Evolutionary conservation across 2,888 invertebrate genomes (phyloP), one percentile per base, ranked within the genome.

Genomic region (Pheosia gnoma): DNA sequence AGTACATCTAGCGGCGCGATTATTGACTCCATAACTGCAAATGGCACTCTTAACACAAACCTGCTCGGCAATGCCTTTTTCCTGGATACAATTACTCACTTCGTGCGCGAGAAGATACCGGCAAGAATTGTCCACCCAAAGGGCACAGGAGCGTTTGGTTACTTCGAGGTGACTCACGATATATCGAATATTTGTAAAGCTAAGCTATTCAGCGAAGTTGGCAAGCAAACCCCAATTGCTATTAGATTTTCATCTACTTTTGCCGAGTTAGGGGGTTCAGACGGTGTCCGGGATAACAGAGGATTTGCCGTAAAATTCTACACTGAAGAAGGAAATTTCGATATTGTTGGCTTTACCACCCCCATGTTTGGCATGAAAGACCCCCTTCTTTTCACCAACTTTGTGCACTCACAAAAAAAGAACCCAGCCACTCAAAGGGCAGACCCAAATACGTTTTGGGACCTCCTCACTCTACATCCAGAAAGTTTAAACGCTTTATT

Each of bases 101-200:
- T 98, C 79, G 95, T 95, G 80, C 93, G 97, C 45, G 98, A 98
- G 86, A 94, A 98, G 59, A 98, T 98, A 74, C 98, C 98, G 0
- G 98, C 98, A 83, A 94, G 98, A 71, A 97, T 98, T 0, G 98
- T 97, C 3, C 98, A 98, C 84, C 98, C 98, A 0, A 98, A 98
- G 88, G 98, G 98, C 67, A 97, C 96, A 53, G 97, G 96, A 39
- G 97, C 97, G 4, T 97, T 97, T 82, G 97, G 96, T 0, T 96
- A 96, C 78, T 97, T 97, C 75, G 96, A 97, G 87, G 96, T 97
- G 10, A 97, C 97, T 0, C 95, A 97, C 76, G 97, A 97, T 81
- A 96, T 98, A 66, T 94, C 94, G 3, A 94, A 96, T 77, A 97
- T 97, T 79, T 94, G 94, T 67, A 97, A 96, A 67, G 97, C 97